phyloP scores from a whole-genome alignment of 1,140 invertebrate species.

The Hormaphis cornu region DNA sequence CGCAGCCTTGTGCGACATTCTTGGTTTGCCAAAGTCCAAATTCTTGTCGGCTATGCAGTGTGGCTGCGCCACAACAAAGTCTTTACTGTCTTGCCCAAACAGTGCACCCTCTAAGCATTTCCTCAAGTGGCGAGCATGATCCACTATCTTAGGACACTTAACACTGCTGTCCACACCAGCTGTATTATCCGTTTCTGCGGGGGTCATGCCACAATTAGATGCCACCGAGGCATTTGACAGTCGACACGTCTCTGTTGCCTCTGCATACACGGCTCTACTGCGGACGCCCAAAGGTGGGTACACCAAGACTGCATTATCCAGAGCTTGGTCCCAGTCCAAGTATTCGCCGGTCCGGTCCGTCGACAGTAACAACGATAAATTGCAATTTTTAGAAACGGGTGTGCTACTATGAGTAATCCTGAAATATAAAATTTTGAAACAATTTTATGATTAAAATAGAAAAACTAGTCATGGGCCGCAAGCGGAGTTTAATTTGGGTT shows the following conservation, averaged over 20 bases:
- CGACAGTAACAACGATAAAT: too few species aligned
- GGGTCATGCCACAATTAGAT: too few species aligned
- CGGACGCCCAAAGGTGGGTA: background rate
- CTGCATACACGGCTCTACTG: too few species aligned
- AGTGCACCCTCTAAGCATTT: background rate
- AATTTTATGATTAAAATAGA: too few species aligned
- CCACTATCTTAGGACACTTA: background rate
- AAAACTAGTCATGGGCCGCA: too few species aligned
- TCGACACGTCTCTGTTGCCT: background rate
- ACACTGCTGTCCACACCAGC: background rate
- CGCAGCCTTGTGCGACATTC: background rate
- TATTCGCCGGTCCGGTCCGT: background rate
- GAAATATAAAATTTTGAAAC: too few species aligned
- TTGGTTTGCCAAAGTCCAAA: background rate
- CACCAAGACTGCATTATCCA: background rate
- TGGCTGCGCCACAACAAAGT: background rate
- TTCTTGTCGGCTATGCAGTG: background rate
- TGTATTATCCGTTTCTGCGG: too few species aligned
- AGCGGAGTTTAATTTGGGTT: too few species aligned
- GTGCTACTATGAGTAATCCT: too few species aligned
- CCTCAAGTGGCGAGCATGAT: background rate
- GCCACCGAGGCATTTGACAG: background rate
- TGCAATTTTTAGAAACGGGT: too few species aligned
- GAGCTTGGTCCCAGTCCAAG: background rate
- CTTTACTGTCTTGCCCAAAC: background rate